Base-by-base conservation (phyloP, 2,888 invertebrate genomes). In the Drosophila nr. perissopoda region DNA sequence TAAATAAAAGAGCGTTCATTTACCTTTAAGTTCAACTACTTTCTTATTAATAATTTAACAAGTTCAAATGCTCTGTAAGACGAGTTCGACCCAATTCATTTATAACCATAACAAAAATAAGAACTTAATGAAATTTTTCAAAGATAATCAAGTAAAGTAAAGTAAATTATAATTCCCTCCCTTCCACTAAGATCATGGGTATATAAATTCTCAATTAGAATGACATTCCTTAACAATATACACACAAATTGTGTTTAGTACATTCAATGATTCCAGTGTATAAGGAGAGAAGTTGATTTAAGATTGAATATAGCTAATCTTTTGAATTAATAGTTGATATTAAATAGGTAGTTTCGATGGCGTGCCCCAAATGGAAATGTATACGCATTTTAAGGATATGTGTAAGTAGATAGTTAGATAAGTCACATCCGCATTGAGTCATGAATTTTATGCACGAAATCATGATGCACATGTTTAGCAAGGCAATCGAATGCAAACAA, bases 401-500 rank as follows among this genome's bases (percentile, higher is more conserved):
- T 69, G 60, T 21, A 18, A 60, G 34, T 21, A 45, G 45, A 45
- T 42, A 51, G 40, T 29, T 57, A 21, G 36, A 51, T 42, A 53
- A 58, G 73, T 60, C 56, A 40, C 65, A 53, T 72, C 45, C 48
- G 45, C 27, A 54, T 53, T 10, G 63, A 49, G 49, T 60, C 68
- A 63, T 69, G 78, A 27, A 78, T 68, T 81, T 77, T 34, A 69
- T 76, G 82, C 83, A 83, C 89, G 87, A 76, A 59, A 66, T 69
- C 66, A 62, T 38, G 65, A 40, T 74, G 81, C 81, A 83, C 87
- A 83, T 89, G 89, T 78, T 78, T 78, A 57, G 85, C 76, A 82
- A 87, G 70, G 76, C 89, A 83, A 83, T 83, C 72, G 76, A 83
- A 76, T 72, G 88, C 85, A 82, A 86, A 86, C 81, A 86, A 63